Percentiles rank a stretch among this genome's conserved stretches.
These are phyloP conservation scores for rat (Rattus norvegicus) DNA, from an alignment of 2,113 vertebrate species.

Conservation along the genomic window DNA sequence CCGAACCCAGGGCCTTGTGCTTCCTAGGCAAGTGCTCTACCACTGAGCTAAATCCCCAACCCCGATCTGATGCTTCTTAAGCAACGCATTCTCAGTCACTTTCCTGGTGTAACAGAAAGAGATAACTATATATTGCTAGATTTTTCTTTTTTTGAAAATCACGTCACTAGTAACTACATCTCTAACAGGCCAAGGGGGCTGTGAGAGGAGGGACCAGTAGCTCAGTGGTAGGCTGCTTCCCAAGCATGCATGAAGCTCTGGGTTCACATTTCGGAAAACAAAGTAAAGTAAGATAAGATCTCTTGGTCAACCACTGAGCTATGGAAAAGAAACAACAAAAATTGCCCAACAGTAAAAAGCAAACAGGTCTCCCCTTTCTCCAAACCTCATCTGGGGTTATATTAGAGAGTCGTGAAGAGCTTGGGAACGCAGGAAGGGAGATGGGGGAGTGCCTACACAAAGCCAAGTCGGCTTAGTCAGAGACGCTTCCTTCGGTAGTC, in stretches of 20 bases:
- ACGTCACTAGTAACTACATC: neutral
- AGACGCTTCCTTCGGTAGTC: no score
- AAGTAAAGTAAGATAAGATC: neutral
- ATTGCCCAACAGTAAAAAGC: neutral
- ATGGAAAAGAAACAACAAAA: neutral
- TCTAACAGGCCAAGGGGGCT: neutral
- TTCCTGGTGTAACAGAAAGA: neutral
- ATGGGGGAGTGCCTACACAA: neutral
- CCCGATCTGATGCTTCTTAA: neutral
- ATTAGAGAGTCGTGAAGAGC: neutral
- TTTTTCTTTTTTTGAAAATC: neutral
- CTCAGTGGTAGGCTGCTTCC: neutral
- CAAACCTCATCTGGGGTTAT: constrained; percentile 1
- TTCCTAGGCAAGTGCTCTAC: no score
- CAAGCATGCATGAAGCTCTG: neutral
- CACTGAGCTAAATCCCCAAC: no score
- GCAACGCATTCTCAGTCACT: neutral
- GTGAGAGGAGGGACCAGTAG: fast-evolving
- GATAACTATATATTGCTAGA: neutral
- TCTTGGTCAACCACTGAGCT: neutral
- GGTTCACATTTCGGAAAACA: neutral
- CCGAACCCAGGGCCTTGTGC: no score
- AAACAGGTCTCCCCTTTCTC: constrained; percentile 9
- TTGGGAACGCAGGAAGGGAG: neutral
- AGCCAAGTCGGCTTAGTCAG: no score